phyloP scores from a whole-genome alignment of 1,140 invertebrate species.

The Arion vulgaris region DNA sequence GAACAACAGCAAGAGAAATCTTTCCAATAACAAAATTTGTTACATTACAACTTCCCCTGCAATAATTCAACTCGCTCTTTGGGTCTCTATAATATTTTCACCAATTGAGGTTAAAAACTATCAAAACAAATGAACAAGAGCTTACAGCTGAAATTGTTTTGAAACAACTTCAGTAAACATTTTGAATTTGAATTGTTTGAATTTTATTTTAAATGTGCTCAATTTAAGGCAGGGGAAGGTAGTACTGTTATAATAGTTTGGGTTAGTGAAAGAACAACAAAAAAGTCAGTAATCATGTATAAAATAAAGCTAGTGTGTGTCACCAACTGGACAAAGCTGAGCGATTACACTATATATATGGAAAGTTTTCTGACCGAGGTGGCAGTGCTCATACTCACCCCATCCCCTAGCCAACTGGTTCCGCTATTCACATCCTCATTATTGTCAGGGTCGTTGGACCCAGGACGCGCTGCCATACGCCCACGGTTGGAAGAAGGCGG shows the following conservation, averaged over 20 bases:
- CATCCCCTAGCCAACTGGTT: conserved; percentile 59
- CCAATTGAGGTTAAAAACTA: too few relatives aligned
- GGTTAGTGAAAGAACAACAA: background rate
- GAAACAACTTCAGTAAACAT: too few relatives aligned
- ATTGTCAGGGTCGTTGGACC: conserved; percentile 47
- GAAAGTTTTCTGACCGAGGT: background rate
- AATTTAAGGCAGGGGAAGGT: background rate
- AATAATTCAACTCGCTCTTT: background rate
- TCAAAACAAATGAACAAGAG: too few relatives aligned
- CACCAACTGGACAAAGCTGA: background rate
- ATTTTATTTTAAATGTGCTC: too few relatives aligned
- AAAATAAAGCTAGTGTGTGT: background rate
- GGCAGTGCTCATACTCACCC: conserved; percentile 67
- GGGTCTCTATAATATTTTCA: too few relatives aligned
- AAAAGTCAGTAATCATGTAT: background rate
- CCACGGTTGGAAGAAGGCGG: conserved; percentile 35
- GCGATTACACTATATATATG: background rate
- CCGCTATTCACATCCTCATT: conserved; percentile 77
- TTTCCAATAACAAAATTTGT: background rate
- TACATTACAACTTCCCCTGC: background rate
- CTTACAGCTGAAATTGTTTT: too few relatives aligned
- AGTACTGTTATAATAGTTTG: background rate
- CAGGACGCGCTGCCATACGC: conserved; percentile 19
- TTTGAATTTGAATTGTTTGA: too few relatives aligned
- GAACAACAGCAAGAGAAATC: background rate